Evolutionary conservation across 2,797 vertebrate genomes (phyloP), one percentile per base, ranked within the genome.

Genomic region (Ctenopoma multispine): DNA sequence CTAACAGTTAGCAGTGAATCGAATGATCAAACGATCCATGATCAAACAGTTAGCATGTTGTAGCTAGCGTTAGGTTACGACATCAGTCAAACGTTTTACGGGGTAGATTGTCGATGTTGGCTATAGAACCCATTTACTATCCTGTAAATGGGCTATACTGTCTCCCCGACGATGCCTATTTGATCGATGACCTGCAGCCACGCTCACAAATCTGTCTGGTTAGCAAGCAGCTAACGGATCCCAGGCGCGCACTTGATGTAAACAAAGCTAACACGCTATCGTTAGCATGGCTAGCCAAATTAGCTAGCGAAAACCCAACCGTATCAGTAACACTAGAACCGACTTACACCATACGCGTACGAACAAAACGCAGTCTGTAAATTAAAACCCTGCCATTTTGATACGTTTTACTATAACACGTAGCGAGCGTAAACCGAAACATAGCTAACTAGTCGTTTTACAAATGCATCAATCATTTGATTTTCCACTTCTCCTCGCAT

Each of bases 201-300:
- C 21, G 27, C 62, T 31, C 21, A 17, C n/a, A 23, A 63, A 69
- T 56, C 55, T 18, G 58, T 68, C 17, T 44, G 61, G 41, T 72
- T 77, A 51, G 65, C 75, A 78, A 36, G 31, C 31, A 83, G 82
- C 67, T 51, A 72, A 27, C 63, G 31, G 48, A 60, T 61, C 61
- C 64, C 81, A 83, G 84, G 90, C 90, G 92, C 91, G 90, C 83
- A 77, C 83, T 89, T 74, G 80, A 93, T 93, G 92, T 93, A 93
- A 93, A 93, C 92, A 93, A 93, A 90, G 90, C 92, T 93, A 93
- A 87, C 83, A 72, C 61, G 80, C 61, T 83, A 86, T 56, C 58
- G 38, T 77, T 93, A 90, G 87, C 88, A 75, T 79, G 2, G 80
- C 75, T 81, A 90, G 77, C 81, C 29, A 50, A 72, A 69, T 77